A percentile compares a stretch with the other conserved stretches of the same genome.
phyloP scores from a whole-genome alignment of 2,113 vertebrate species.

The Pithys albifrons region DNA sequence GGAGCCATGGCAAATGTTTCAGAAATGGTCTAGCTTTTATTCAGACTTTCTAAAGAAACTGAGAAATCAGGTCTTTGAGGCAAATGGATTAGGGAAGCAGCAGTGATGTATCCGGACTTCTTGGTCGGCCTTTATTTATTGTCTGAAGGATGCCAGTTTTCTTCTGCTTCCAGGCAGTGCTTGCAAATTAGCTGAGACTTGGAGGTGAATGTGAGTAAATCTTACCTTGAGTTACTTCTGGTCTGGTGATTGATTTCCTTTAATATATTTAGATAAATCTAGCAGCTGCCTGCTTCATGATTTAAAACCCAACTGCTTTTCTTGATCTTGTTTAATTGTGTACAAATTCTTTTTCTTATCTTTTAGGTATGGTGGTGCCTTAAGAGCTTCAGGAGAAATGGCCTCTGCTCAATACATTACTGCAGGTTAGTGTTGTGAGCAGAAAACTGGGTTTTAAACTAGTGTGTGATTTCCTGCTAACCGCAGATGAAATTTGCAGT shows the following conservation, averaged over 20 bases:
- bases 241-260: not conserved
- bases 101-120: not conserved
- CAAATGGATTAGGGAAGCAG: not conserved
- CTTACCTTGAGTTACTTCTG: not conserved
- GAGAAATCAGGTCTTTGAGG: not conserved
- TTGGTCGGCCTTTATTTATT: not conserved
- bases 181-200: not conserved
- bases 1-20: not conserved
- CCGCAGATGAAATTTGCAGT: not conserved
- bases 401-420: slow-evolving; percentile 97
- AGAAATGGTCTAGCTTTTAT: not conserved
- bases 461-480: not conserved
- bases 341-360: not conserved
- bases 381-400: slow-evolving; percentile 93
- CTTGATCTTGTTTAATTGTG: not conserved
- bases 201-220: not conserved
- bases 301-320: not conserved
- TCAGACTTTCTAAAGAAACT: not conserved
- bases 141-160: not conserved
- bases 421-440: slow-evolving; percentile 83
- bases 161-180: not conserved
- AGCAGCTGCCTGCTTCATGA: not conserved
- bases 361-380: slow-evolving; percentile 89
- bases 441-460: not conserved
- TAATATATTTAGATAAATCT: not conserved